Evolutionary conservation across 2,113 vertebrate genomes (phyloP).

Genomic region (Onychostruthus taczanowskii): DNA sequence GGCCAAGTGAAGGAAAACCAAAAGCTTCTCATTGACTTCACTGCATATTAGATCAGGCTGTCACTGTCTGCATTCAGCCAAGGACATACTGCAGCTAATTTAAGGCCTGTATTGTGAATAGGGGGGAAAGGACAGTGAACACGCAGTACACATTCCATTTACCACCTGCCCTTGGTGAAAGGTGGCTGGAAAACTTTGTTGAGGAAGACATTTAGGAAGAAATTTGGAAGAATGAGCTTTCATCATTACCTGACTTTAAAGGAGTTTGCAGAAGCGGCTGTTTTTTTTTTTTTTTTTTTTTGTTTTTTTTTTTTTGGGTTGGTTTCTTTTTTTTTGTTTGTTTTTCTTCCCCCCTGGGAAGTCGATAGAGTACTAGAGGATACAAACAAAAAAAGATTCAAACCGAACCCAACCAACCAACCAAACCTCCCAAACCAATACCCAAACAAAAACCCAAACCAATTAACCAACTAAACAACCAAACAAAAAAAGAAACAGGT

Average conservation of each 20-base stretch:
- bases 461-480: neutral
- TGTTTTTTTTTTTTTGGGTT: too few relatives aligned
- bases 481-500: neutral
- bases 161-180: neutral
- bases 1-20: neutral
- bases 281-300: too few relatives aligned
- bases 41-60: neutral
- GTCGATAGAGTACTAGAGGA: rapidly evolving
- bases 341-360: neutral
- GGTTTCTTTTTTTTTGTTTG: too few relatives aligned
- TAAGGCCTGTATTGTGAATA: neutral
- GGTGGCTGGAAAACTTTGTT: neutral
- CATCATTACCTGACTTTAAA: neutral
- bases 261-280: neutral
- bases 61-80: neutral
- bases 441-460: neutral
- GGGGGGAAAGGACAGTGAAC: neutral
- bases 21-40: constrained; percentile 19
- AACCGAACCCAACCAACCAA: neutral
- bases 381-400: neutral
- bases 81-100: constrained; percentile 6
- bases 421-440: neutral
- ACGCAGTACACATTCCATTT: neutral
- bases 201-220: neutral
- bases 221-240: neutral